These are phyloP conservation scores for Calliphora vicina DNA, from an alignment of 1,140 invertebrate genomes.

Conservation along the genomic window DNA sequence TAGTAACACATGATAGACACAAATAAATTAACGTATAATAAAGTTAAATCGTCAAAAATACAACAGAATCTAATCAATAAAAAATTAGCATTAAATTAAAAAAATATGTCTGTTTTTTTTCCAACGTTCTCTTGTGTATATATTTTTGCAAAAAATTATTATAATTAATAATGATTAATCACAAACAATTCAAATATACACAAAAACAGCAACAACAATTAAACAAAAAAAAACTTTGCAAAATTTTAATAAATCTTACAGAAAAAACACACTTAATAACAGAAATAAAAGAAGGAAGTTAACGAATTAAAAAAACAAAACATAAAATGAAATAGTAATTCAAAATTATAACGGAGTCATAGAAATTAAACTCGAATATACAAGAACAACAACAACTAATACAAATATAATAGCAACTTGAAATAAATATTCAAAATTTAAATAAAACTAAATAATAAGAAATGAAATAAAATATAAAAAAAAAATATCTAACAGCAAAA, in stretches of 20 bases:
- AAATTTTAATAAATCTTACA: neutral
- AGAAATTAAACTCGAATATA: neutral
- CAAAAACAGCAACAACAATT: neutral
- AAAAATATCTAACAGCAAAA: neutral
- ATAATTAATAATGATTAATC: constrained; percentile 26
- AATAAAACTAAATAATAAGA: neutral
- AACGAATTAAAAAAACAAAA: neutral
- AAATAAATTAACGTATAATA: neutral
- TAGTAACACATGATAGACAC: too few species aligned
- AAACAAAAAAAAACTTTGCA: neutral
- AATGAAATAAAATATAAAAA: neutral
- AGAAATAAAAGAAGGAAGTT: neutral
- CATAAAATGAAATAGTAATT: neutral
- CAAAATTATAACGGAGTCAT: neutral
- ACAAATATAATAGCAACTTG: neutral
- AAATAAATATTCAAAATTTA: neutral
- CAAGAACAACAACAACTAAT: neutral
- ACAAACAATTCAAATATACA: constrained; percentile 2
- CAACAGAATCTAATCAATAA: constrained; percentile 16
- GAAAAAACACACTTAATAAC: neutral
- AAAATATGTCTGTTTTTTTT: neutral
- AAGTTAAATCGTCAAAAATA: neutral
- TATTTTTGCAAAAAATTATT: constrained; percentile 8
- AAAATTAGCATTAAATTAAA: constrained; percentile 21
- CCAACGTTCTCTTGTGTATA: neutral